A percentile compares a stretch with the other conserved stretches of the same genome.
phyloP scores from a whole-genome alignment of 2,113 vertebrate genomes.

The Nyctibius bracteatus region DNA sequence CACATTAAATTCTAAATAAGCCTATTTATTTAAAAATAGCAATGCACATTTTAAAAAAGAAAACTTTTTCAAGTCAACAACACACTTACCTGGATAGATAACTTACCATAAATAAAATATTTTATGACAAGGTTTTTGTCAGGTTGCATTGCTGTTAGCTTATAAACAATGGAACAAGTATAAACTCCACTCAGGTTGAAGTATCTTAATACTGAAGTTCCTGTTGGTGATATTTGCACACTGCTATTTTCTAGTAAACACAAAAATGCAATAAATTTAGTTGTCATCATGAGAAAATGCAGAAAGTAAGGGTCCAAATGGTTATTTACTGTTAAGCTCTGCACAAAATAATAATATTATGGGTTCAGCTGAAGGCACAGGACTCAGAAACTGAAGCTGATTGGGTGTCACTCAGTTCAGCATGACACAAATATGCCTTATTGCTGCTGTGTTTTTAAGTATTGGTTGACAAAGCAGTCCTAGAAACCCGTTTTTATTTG shows the following conservation, averaged over 20 bases:
- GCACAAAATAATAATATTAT: neutral
- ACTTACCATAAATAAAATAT: constrained; percentile 55
- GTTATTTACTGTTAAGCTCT: neutral
- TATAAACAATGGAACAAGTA: constrained; percentile 55
- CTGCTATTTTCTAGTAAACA: constrained; percentile 53
- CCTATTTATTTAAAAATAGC: neutral
- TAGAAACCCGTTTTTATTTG: neutral
- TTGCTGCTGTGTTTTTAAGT: neutral
- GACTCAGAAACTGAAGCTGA: neutral
- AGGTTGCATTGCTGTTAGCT: constrained; percentile 16
- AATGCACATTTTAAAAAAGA: neutral
- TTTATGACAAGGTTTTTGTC: constrained; percentile 42
- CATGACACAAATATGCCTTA: neutral
- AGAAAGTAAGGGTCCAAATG: neutral
- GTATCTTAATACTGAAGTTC: constrained; percentile 55
- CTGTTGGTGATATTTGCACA: constrained; percentile 51
- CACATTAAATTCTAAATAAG: neutral
- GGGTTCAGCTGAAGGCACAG: neutral
- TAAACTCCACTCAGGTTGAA: constrained; percentile 58
- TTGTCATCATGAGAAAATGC: neutral
- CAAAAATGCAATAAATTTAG: neutral
- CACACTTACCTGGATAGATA: neutral
- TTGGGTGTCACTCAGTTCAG: neutral
- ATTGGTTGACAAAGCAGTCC: neutral
- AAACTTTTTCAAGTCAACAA: neutral